Evolutionary conservation across 2,888 invertebrate genomes (phyloP), one percentile per base, ranked within the genome.

Genomic region (Protula sp.): DNA sequence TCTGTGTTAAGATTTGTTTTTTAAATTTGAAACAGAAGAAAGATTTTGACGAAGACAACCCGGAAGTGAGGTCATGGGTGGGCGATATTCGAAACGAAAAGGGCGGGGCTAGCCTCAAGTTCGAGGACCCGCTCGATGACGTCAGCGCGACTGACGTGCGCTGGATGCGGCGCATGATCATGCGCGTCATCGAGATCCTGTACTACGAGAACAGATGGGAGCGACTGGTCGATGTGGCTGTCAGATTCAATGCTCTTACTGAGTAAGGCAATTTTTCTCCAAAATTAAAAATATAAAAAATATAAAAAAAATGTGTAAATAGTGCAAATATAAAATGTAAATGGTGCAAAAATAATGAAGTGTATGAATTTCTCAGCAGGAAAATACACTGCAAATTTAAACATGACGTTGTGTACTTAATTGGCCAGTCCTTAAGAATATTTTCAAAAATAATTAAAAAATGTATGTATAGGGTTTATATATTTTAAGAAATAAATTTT

Each of bases 161-260:
- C 58, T 79, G 74, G 68, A 62, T 78, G 26, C 63, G 73, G 19
- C 61, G 75, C 28, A 63, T 80, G 31, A 68, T 74, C 3, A 68
- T 78, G 56, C 57, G 76, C 14, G 71, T 75, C 26, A 50, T 81
- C 24, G 78, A 80, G 65, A 61, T 78, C 58, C 64, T 81, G 54
- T 76, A 74, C 62, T 69, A 71, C 61, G 74, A 78, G 60, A 67
- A 73, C 61, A 79, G 77, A 64, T 81, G 79, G 78, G 81, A 81
- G 67, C 73, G 74, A 60, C 73, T 80, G 30, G 75, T 76, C 24
- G 77, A 80, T 60, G 67, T 80, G 31, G 78, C 75, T n/a, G 68
- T 81, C 2, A 66, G 75, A 54, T 81, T 79, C 65, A 78, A 72
- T 64, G 79, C 77, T 31, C 57, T 80, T 3, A 73, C 80, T 56